These are phyloP conservation scores for Ceratosolen solmsi DNA, from an alignment of 1,140 invertebrate species.

Conservation along the genomic window DNA sequence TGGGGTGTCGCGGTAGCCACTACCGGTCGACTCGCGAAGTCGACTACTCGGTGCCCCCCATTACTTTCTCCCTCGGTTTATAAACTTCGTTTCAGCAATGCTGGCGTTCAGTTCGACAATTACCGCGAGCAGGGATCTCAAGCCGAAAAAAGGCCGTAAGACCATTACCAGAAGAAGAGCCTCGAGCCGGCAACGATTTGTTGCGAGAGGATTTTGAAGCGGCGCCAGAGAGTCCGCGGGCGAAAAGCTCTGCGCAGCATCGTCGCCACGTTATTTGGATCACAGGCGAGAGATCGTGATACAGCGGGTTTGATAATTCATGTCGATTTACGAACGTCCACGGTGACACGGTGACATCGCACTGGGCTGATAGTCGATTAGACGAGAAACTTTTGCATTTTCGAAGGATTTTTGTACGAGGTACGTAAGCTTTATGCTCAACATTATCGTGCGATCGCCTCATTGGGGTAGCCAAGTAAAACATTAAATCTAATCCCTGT, in stretches of 20 bases:
- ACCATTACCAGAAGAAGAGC: background rate
- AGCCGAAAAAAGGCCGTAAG: background rate
- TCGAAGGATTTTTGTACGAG: no score
- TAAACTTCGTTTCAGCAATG: slow-evolving; percentile 60
- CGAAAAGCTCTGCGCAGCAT: no score
- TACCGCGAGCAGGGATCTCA: slow-evolving; percentile 49
- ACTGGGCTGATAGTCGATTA: background rate
- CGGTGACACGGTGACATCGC: background rate
- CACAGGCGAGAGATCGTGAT: no score
- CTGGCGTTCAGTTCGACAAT: slow-evolving; percentile 63
- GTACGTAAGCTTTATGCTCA: no score
- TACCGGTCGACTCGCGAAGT: background rate
- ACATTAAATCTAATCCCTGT: no score
- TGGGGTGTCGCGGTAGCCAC: slow-evolving; percentile 6
- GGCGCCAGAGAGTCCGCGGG: no score
- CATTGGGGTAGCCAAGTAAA: no score
- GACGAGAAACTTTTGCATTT: no score
- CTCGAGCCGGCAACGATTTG: no score
- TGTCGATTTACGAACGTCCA: slow-evolving; percentile 36
- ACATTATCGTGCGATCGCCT: no score
- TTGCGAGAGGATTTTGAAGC: no score
- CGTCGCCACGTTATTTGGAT: no score
- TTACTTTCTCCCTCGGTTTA: slow-evolving; percentile 64
- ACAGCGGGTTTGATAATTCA: slow-evolving; percentile 26
- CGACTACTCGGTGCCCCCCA: slow-evolving; percentile 47